Base-by-base conservation (phyloP, 2,797 vertebrate species). In the Pangasius sanitwongsei region DNA sequence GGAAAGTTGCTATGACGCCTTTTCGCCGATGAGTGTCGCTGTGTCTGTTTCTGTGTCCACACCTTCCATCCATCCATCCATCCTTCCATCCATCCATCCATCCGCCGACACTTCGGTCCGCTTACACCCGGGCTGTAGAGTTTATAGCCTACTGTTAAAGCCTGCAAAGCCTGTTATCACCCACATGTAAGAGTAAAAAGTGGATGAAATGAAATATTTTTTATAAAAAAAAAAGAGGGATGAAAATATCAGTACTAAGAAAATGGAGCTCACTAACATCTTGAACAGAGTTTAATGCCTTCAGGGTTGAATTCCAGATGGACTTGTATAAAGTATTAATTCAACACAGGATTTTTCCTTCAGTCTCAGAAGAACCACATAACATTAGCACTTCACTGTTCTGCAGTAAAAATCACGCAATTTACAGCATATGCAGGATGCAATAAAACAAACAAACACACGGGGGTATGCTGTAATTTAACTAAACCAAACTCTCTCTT, bases 11-110 rank as follows among this genome's bases (percentile, higher is more conserved):
- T 59, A 41, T 74, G 44, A 75, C 53, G 4, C 55, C 9, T 2
- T 23, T 41, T 23, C 0, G 59, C 90, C 94, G 48, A 89, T 91
- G 90, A 93, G 57, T 94, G 96, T 67, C 96, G 48, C 93, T 94
- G 92, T 94, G 93, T 86, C 55, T 87, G 77, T 20, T 44, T 44
- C 16, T 12, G 20, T 23, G 63, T 31, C 18, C 13, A 44, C 23
- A 28, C 5, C 55, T 25, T 48, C 12, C 41, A 44, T 41, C 41
- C 41, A 41, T 41, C 41, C 37, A 41, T 41, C 37, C 37, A 41
- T 48, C 12, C 41, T 6, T 44, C 41, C 41, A 44, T 44, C 41
- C 41, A 44, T 44, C 37, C 37, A 37, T 37, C 37, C 37, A 37
- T 37, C 37, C 37, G 0, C 41, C 41, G 41, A 44, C 41, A 44